phyloP scores from a whole-genome alignment of 1,140 invertebrate species.

The Melipona quadrifasciata region DNA sequence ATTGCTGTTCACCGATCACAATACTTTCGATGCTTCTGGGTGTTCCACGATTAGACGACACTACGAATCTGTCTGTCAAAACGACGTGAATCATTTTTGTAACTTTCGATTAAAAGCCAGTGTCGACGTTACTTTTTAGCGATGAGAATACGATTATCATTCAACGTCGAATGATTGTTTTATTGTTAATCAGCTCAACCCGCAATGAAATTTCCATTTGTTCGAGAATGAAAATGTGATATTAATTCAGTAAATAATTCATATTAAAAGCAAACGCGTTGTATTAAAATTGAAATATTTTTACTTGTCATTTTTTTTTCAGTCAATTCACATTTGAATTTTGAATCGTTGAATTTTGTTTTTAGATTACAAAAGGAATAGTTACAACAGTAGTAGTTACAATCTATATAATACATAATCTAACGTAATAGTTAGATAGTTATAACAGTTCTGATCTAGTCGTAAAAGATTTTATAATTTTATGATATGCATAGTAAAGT shows the following conservation, averaged over 20 bases:
- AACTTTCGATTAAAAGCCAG: constrained; percentile 11
- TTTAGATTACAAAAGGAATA: background rate
- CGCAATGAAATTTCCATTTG: background rate
- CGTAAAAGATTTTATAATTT: no score
- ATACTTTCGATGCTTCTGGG: constrained; percentile 44
- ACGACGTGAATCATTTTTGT: constrained; percentile 10
- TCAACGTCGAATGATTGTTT: background rate
- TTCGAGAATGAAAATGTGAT: background rate
- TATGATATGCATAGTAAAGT: no score
- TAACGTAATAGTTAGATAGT: no score
- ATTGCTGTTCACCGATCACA: constrained; percentile 54
- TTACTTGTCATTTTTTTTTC: background rate
- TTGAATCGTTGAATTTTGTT: background rate
- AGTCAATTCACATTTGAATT: background rate
- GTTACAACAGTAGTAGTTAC: no score
- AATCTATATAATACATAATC: no score
- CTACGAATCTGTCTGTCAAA: background rate
- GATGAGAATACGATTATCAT: background rate
- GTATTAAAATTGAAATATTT: background rate
- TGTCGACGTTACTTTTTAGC: background rate
- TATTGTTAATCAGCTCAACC: no score
- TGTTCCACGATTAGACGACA: constrained; percentile 37
- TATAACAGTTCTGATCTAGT: no score
- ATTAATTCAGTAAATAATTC: background rate
- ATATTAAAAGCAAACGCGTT: background rate